Percentiles rank a stretch among this genome's conserved stretches.
Conservation (phyloP, 2,888 invertebrate species). For the Xylota segnis region DNA sequence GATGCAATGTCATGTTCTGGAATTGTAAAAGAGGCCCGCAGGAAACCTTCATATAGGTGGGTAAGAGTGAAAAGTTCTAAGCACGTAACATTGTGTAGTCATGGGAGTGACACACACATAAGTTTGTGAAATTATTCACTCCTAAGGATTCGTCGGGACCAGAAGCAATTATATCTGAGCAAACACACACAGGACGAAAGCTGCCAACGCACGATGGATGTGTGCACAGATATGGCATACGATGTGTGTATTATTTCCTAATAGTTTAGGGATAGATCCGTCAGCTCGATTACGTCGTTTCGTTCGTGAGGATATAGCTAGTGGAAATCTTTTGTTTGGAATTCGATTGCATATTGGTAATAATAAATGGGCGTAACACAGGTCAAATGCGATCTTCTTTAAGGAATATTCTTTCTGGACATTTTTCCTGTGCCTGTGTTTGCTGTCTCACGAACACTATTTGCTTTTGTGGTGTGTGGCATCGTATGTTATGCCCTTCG, state of each 20-base stretch:
- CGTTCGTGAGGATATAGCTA: slow-evolving; percentile 29
- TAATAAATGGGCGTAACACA: slow-evolving; percentile 42
- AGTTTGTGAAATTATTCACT: slow-evolving; percentile 62
- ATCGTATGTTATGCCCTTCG: slow-evolving; percentile 19
- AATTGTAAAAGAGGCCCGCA: slow-evolving; percentile 42
- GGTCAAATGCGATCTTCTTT: slow-evolving; percentile 10
- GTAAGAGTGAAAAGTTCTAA: not conserved
- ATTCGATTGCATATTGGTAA: slow-evolving; percentile 28
- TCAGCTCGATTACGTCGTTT: slow-evolving; percentile 48
- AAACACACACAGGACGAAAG: slow-evolving; percentile 33
- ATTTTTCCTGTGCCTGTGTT: not conserved
- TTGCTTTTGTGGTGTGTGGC: not conserved
- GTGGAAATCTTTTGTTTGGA: slow-evolving; percentile 38
- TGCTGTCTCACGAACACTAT: not conserved
- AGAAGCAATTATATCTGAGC: slow-evolving; percentile 60
- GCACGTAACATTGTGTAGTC: slow-evolving; percentile 7
- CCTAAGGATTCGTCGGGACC: slow-evolving; percentile 33
- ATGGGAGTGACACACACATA: slow-evolving; percentile 38
- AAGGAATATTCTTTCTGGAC: not conserved
- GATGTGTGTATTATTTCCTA: slow-evolving; percentile 4
- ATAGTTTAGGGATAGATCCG: slow-evolving; percentile 43
- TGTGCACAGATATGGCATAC: not conserved
- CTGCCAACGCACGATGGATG: slow-evolving; percentile 21
- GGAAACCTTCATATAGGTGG: slow-evolving; percentile 30
- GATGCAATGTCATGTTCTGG: slow-evolving; percentile 60